Evolutionary conservation across 2,888 invertebrate species (phyloP).

Genomic region (Plusia festucae): DNA sequence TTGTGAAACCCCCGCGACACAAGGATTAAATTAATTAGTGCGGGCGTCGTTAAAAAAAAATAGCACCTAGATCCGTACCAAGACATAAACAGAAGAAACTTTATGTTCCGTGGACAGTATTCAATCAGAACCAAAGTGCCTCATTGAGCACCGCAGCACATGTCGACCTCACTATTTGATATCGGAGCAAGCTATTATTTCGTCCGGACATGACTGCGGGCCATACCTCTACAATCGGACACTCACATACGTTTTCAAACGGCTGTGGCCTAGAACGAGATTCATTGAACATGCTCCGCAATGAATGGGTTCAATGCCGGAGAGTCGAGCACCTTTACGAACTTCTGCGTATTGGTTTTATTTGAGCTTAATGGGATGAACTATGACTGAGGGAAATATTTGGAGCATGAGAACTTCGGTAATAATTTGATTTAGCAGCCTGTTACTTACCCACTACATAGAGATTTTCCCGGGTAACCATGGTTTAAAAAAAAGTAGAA

Average conservation of each 20-base stretch:
- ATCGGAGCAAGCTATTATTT: conserved; percentile 6
- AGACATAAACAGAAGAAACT: neutral
- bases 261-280: conserved; percentile 14
- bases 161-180: conserved; percentile 4
- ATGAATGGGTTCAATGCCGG: conserved; percentile 17
- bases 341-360: neutral
- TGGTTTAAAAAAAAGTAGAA: too few species aligned
- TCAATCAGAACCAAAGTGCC: conserved; percentile 2
- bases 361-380: neutral
- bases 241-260: conserved; percentile 31
- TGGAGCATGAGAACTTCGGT: neutral
- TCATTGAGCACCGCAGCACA: neutral
- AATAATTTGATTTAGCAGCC: too few species aligned
- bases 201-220: neutral
- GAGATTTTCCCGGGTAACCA: too few species aligned
- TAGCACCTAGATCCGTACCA: neutral
- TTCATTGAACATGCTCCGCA: conserved; percentile 14
- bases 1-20: too few species aligned
- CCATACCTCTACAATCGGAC: conserved; percentile 7
- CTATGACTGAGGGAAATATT: neutral
- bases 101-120: neutral
- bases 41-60: too few species aligned
- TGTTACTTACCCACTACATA: too few species aligned
- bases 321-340: neutral
- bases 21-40: too few species aligned